Percentiles rank a stretch among this genome's conserved stretches.
Evolutionary conservation across 2,113 vertebrate species (phyloP).

Genomic region (Oncorhynchus masou): DNA sequence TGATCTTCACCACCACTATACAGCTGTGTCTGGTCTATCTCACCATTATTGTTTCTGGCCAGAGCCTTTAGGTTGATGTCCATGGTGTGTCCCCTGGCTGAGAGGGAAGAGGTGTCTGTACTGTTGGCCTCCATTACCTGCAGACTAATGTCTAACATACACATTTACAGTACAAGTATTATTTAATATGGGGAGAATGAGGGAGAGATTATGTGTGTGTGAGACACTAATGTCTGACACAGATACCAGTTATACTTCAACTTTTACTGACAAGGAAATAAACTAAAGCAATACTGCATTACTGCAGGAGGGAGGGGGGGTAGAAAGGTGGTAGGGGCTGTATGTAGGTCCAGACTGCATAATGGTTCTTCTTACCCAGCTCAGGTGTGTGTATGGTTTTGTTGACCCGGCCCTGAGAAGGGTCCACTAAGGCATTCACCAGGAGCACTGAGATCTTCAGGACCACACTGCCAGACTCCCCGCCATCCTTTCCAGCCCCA

Average conservation of each 20-base stretch:
- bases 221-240: too few species aligned
- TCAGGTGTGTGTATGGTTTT: slow-evolving; percentile 23
- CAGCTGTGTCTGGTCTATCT: slow-evolving; percentile 9
- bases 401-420: slow-evolving; percentile 7
- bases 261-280: too few species aligned
- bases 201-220: too few species aligned
- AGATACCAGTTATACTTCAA: too few species aligned
- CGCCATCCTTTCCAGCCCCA: slow-evolving; percentile 28
- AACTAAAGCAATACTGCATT: not conserved
- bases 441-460: slow-evolving; percentile 51
- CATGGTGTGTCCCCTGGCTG: slow-evolving; percentile 48
- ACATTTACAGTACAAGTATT: not conserved
- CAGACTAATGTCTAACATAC: slow-evolving; percentile 50
- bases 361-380: slow-evolving; percentile 47
- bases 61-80: slow-evolving; percentile 44
- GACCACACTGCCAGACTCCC: slow-evolving; percentile 38
- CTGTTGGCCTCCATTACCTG: slow-evolving; percentile 4
- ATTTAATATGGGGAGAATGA: too few species aligned
- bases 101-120: slow-evolving; percentile 14
- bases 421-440: slow-evolving; percentile 25
- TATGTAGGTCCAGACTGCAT: not conserved
- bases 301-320: not conserved
- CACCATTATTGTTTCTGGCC: slow-evolving; percentile 53
- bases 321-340: not conserved
- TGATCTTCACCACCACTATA: not conserved